These are phyloP conservation scores for Sebastes kiyomatsui DNA, from an alignment of 2,797 vertebrate genomes.

Conservation along the genomic window DNA sequence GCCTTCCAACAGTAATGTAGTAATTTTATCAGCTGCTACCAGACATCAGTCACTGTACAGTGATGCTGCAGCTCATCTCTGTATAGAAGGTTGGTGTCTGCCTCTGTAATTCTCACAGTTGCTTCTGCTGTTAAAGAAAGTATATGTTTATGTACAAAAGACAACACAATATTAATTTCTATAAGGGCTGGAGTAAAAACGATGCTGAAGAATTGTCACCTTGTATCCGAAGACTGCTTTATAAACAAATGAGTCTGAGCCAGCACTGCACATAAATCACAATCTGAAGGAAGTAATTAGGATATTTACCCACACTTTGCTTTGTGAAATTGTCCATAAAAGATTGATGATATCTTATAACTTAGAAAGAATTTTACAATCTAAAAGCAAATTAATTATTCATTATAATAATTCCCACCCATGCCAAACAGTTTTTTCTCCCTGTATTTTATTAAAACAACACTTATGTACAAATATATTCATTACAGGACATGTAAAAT, in stretches of 20 bases:
- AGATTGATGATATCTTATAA: conserved; percentile 23
- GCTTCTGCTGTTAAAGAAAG: neutral
- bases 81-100: neutral
- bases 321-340: conserved; percentile 40
- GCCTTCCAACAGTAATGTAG: too few species aligned
- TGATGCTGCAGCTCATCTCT: neutral
- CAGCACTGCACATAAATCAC: conserved; percentile 44
- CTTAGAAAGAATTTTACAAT: neutral
- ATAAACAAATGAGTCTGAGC: conserved; percentile 18
- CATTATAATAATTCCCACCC: too few species aligned
- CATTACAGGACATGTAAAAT: conserved; percentile 77
- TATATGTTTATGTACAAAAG: neutral
- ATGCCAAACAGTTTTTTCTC: neutral
- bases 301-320: conserved; percentile 23
- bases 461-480: conserved; percentile 77
- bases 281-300: conserved; percentile 30
- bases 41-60: neutral
- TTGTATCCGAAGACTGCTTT: conserved; percentile 12
- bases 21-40: neutral
- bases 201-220: neutral
- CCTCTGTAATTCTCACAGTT: neutral
- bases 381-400: too few species aligned
- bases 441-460: conserved; percentile 79
- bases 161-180: neutral
- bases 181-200: neutral